Evolutionary conservation across 1,140 invertebrate genomes (phyloP).

Genomic region (Mylabris phalerata): DNA sequence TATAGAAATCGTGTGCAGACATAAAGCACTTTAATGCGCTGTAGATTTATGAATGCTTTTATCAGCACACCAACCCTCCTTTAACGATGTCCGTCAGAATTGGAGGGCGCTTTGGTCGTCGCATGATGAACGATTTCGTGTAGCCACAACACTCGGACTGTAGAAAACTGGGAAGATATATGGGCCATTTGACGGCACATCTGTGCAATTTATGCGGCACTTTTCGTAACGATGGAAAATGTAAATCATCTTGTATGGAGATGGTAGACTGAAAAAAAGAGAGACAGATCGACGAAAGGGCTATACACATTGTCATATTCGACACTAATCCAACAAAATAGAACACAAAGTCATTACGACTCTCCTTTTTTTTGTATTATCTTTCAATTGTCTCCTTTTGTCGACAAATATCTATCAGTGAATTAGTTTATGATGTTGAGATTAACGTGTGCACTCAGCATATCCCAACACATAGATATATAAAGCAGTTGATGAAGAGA

Average conservation of each 20-base stretch:
- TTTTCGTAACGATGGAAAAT: conserved; percentile 33
- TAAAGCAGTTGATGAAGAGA: conserved; percentile 34
- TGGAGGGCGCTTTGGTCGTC: conserved; percentile 18
- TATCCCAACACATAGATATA: conserved; percentile 12
- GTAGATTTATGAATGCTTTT: conserved; percentile 37
- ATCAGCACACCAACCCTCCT: conserved; percentile 31
- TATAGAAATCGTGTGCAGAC: conserved; percentile 29
- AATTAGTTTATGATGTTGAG: neutral
- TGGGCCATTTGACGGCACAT: conserved; percentile 31
- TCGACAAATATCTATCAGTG: no score
- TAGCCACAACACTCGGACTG: conserved; percentile 25
- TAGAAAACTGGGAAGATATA: conserved; percentile 26
- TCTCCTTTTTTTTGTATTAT: no score
- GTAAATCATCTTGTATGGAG: conserved; percentile 25
- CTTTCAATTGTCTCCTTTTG: no score
- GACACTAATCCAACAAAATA: no score
- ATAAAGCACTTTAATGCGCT: conserved; percentile 31
- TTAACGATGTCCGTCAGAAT: conserved; percentile 33
- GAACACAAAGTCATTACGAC: no score
- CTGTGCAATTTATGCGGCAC: conserved; percentile 34
- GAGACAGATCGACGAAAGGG: no score
- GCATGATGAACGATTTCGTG: conserved; percentile 26
- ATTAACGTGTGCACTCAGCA: conserved; percentile 23
- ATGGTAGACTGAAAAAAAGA: no score
- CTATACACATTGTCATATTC: no score